Conservation (phyloP, 2,113 vertebrate species). For the Hystrix brachyura region DNA sequence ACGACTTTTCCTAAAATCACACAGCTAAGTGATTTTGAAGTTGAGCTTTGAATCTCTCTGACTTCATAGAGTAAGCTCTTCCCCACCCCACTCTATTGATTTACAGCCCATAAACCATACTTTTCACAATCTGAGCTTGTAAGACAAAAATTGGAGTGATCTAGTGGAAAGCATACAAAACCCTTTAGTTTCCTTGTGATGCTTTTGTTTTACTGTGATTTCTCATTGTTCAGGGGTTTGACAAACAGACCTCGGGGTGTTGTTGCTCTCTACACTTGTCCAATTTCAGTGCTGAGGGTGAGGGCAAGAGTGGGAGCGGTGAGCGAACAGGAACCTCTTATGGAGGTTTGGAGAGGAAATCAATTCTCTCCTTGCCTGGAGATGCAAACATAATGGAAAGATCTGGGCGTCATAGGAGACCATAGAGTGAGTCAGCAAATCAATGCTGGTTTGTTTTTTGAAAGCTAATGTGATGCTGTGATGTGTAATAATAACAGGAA, state of each 20-base stretch:
- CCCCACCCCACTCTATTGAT: neutral
- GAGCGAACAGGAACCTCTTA: constrained; percentile 73
- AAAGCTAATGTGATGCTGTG: constrained; percentile 78
- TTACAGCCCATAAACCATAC: constrained; percentile 1
- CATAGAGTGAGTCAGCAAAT: constrained; percentile 81
- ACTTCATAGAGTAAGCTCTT: neutral
- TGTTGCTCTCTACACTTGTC: constrained; percentile 48
- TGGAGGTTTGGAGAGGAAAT: constrained; percentile 70
- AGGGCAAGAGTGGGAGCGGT: neutral
- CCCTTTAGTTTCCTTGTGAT: constrained; percentile 54
- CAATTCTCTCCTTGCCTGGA: constrained; percentile 75
- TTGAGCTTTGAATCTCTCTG: constrained; percentile 50
- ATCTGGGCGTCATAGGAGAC: constrained; percentile 73
- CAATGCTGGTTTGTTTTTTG: constrained; percentile 77
- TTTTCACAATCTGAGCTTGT: constrained; percentile 18
- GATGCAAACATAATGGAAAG: constrained; percentile 76
- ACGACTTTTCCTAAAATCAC: neutral
- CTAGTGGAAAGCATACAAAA: constrained; percentile 22
- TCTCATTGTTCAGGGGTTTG: constrained; percentile 39
- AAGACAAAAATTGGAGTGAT: constrained; percentile 31
- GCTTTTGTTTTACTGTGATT: constrained; percentile 58
- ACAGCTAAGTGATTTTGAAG: neutral
- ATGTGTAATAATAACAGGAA: constrained; percentile 78
- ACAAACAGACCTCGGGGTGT: constrained; percentile 58
- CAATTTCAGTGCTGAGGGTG: neutral